Conservation (phyloP, 2,113 vertebrate species). For the Xenopus tropicalis region DNA sequence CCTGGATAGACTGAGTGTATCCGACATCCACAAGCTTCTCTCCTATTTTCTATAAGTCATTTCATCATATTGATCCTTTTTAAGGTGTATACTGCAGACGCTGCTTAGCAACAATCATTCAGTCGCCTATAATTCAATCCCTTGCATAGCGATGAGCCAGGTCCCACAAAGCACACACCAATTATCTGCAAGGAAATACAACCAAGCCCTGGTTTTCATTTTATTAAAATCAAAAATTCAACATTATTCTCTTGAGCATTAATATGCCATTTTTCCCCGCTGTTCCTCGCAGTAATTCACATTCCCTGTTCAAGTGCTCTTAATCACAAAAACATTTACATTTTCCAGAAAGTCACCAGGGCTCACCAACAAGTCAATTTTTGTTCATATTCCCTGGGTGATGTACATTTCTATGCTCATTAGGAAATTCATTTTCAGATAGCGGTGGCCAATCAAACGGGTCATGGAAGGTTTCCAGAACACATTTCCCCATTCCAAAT, state of each 20-base stretch:
- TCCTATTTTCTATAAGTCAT: too few species aligned
- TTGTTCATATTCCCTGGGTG: slow-evolving; percentile 13
- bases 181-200: slow-evolving; percentile 10
- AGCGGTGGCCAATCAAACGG: slow-evolving; percentile 20
- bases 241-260: slow-evolving; percentile 25
- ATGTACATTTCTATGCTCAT: slow-evolving; percentile 23
- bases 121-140: not conserved
- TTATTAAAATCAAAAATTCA: slow-evolving; percentile 24
- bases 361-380: slow-evolving; percentile 4
- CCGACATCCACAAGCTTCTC: too few species aligned
- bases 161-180: not conserved
- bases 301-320: slow-evolving; percentile 10
- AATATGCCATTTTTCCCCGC: slow-evolving; percentile 18
- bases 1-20: too few species aligned
- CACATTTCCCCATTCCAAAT: not conserved
- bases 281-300: slow-evolving; percentile 10
- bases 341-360: slow-evolving; percentile 2
- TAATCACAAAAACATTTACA: slow-evolving; percentile 6
- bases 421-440: slow-evolving; percentile 34
- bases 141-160: not conserved
- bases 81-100: not conserved
- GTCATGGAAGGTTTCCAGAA: slow-evolving; percentile 21
- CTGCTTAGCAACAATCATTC: not conserved
- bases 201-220: slow-evolving; percentile 2
- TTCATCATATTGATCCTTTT: too few species aligned